phyloP scores from a whole-genome alignment of 2,797 vertebrate species.

The Myotis planiceps region DNA sequence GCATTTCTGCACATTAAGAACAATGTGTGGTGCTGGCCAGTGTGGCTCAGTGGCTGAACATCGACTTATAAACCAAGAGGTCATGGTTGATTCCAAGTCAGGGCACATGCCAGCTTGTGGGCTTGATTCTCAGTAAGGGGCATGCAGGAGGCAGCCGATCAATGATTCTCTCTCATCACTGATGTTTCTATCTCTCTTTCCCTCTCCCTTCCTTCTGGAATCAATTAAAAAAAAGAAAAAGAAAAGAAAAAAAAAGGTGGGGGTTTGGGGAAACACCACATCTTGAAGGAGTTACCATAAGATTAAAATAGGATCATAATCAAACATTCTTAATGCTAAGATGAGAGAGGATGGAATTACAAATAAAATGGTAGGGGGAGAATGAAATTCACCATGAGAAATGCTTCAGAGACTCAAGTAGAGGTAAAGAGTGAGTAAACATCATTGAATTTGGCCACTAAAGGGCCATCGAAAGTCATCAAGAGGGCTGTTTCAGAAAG shows the following conservation, averaged over 20 bases:
- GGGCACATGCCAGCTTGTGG: no score
- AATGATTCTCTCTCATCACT: no score
- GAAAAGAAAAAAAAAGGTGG: no score
- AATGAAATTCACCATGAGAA: not conserved
- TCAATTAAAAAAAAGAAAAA: no score
- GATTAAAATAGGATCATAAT: not conserved
- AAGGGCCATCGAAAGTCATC: not conserved
- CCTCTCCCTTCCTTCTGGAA: no score
- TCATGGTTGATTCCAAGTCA: not conserved
- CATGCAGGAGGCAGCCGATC: no score
- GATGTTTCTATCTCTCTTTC: no score
- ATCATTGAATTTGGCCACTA: not conserved
- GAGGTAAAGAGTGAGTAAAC: not conserved
- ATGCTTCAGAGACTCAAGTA: not conserved
- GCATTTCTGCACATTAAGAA: not conserved
- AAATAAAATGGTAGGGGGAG: no score
- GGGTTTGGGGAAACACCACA: not conserved
- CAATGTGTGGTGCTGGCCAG: not conserved
- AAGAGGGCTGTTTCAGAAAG: not conserved
- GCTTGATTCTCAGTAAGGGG: no score
- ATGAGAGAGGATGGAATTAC: not conserved
- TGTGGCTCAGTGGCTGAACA: no score
- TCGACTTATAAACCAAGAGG: no score
- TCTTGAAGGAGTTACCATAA: not conserved
- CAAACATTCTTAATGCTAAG: not conserved